Percentiles rank a stretch among this genome's conserved stretches.
phyloP scores from a whole-genome alignment of 1,140 invertebrate species.

The Hormaphis cornu region DNA sequence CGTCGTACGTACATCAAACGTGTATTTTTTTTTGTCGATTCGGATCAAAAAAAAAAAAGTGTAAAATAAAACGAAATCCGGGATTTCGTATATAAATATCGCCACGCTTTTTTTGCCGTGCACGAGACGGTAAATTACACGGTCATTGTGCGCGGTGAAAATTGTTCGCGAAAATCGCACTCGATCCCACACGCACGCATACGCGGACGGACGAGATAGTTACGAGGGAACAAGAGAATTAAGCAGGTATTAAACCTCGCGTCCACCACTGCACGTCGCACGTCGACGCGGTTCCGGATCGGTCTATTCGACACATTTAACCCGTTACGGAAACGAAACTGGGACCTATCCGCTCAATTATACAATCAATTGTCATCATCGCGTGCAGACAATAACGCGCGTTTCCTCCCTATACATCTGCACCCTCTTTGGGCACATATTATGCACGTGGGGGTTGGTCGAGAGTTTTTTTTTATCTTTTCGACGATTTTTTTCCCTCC shows the following conservation, averaged over 20 bases:
- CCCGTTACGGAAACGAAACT: constrained; percentile 21
- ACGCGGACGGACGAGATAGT: no score
- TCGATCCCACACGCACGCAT: no score
- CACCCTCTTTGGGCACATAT: constrained; percentile 27
- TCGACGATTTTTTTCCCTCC: background rate
- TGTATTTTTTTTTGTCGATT: no score
- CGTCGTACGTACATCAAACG: no score
- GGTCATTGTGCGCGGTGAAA: background rate
- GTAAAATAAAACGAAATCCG: no score
- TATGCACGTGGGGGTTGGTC: no score
- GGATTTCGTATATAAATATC: no score
- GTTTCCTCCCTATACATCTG: constrained; percentile 1
- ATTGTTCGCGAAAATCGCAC: background rate
- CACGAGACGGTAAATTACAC: constrained; percentile 8
- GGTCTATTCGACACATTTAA: constrained; percentile 14
- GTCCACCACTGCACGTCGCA: background rate
- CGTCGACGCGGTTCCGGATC: constrained; percentile 11
- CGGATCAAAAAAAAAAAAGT: no score
- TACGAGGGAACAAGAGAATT: no score
- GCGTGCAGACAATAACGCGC: constrained; percentile 6
- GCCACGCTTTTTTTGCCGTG: background rate
- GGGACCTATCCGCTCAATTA: constrained; percentile 22
- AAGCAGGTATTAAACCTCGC: background rate
- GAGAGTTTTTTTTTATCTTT: background rate
- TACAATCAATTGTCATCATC: constrained; percentile 27